Percentiles rank a stretch among this genome's conserved stretches.
Conservation (phyloP, 2,797 vertebrate species). For the Pterois miles region DNA sequence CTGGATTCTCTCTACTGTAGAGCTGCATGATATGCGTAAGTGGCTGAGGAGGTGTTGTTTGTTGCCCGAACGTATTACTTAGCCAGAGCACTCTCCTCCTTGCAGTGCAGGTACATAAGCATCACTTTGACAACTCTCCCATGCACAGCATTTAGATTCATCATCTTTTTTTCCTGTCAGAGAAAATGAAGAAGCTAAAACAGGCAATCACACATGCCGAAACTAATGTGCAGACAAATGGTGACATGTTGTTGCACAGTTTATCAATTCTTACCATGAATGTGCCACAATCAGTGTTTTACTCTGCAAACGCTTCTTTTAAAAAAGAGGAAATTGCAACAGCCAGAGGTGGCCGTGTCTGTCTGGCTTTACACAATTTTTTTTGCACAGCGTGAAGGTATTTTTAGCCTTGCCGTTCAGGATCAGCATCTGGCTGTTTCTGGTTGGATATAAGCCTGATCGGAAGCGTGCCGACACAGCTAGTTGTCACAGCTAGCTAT, state of each 20-base stretch:
- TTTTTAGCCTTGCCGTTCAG: slow-evolving; percentile 47
- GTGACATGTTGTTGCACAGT: not conserved
- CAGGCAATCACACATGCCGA: slow-evolving; percentile 7
- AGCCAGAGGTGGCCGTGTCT: slow-evolving; percentile 9
- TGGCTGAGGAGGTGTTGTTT: slow-evolving; percentile 46
- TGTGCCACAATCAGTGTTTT: not conserved
- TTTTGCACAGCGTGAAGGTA: slow-evolving; percentile 37
- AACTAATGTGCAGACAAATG: slow-evolving; percentile 23
- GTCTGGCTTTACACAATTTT: slow-evolving; percentile 43
- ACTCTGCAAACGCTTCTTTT: slow-evolving; percentile 16
- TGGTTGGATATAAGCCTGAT: slow-evolving; percentile 34
- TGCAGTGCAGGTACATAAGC: slow-evolving; percentile 25
- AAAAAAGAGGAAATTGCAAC: slow-evolving; percentile 18
- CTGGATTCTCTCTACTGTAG: not conserved
- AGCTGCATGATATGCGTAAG: slow-evolving; percentile 27
- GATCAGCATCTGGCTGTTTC: slow-evolving; percentile 50
- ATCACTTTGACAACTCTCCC: slow-evolving; percentile 34
- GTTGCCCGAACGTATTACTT: slow-evolving; percentile 47
- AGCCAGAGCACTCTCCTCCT: slow-evolving; percentile 27
- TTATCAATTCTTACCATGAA: slow-evolving; percentile 10
- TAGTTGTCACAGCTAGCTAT: slow-evolving; percentile 39
- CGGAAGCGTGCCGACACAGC: slow-evolving; percentile 12
- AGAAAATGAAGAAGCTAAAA: slow-evolving; percentile 28
- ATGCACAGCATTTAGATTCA: slow-evolving; percentile 3
- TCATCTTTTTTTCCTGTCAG: not conserved